Conservation (phyloP, 2,888 invertebrate genomes). For the Mechanitis messenoides region DNA sequence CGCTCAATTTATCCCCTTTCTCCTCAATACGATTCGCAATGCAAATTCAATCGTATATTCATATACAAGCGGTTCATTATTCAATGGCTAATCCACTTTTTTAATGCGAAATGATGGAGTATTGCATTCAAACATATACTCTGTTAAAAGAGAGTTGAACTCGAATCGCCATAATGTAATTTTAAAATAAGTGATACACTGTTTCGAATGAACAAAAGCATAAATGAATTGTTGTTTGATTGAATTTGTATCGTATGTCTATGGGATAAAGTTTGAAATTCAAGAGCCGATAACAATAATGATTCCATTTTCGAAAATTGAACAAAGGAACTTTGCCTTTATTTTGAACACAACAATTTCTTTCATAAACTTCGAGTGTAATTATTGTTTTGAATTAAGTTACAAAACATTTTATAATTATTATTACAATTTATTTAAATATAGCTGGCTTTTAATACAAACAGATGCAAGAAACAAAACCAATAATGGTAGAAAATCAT, state of each 20-base stretch:
- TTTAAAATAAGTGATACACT: conserved; percentile 17
- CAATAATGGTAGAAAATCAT: conserved; percentile 17
- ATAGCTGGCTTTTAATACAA: no score
- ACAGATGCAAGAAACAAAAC: conserved; percentile 11
- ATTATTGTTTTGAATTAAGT: conserved; percentile 17
- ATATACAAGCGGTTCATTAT: conserved; percentile 13
- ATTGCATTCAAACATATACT: conserved; percentile 13
- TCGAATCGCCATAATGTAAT: conserved; percentile 19
- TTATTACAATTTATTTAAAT: not conserved
- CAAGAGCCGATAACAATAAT: conserved; percentile 7
- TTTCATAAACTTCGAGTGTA: conserved; percentile 23
- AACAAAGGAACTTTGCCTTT: conserved; percentile 22
- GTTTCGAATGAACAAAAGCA: conserved; percentile 1
- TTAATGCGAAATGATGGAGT: conserved; percentile 2
- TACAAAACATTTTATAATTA: conserved; percentile 7
- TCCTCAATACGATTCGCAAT: conserved; percentile 14
- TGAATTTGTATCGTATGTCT: not conserved
- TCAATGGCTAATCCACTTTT: conserved; percentile 15
- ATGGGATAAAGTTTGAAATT: not conserved
- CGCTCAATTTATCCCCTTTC: conserved; percentile 18
- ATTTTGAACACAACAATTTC: conserved; percentile 27
- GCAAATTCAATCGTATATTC: conserved; percentile 17
- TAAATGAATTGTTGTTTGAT: not conserved
- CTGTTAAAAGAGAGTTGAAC: conserved; percentile 8
- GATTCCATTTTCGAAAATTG: conserved; percentile 21